Conservation (phyloP, 2,797 vertebrate genomes). For the Urocyon cinereoargenteus region DNA sequence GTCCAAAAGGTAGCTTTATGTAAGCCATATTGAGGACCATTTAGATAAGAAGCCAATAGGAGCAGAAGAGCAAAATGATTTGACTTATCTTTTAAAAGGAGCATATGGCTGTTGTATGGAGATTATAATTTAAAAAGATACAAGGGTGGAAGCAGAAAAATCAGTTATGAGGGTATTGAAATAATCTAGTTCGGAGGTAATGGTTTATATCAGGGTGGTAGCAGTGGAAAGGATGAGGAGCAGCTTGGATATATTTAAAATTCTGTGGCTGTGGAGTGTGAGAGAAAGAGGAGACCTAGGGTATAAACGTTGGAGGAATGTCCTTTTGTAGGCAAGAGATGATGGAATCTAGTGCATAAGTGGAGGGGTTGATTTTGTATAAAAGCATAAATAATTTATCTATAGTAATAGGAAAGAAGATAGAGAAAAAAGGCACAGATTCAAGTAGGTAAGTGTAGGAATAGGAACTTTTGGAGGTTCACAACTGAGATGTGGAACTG, state of each 20-base stretch:
- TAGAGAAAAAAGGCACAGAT: constrained; percentile 26
- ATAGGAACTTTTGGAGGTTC: not conserved
- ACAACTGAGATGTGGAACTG: not conserved
- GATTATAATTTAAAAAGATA: constrained; percentile 12
- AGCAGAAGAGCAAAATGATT: not conserved
- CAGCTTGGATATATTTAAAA: not conserved
- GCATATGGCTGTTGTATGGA: not conserved
- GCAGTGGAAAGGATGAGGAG: not conserved
- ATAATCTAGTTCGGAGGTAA: constrained; percentile 26
- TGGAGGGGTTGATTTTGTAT: constrained; percentile 48
- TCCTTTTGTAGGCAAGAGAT: not conserved
- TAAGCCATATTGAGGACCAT: not conserved
- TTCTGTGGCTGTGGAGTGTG: not conserved
- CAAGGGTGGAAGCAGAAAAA: not conserved
- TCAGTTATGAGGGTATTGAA: not conserved
- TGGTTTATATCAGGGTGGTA: not conserved
- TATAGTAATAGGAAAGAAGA: constrained; percentile 25
- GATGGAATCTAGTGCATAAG: constrained; percentile 37
- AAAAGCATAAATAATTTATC: constrained; percentile 22
- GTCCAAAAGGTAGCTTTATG: not conserved
- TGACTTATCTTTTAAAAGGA: constrained; percentile 33
- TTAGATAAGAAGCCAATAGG: constrained; percentile 11
- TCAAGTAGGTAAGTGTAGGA: not conserved
- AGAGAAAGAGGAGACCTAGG: not conserved
- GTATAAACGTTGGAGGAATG: constrained; percentile 8